Evolutionary conservation across 2,113 vertebrate genomes (phyloP), one percentile per base, ranked within the genome.

Genomic region (Atlantisia rogersi): DNA sequence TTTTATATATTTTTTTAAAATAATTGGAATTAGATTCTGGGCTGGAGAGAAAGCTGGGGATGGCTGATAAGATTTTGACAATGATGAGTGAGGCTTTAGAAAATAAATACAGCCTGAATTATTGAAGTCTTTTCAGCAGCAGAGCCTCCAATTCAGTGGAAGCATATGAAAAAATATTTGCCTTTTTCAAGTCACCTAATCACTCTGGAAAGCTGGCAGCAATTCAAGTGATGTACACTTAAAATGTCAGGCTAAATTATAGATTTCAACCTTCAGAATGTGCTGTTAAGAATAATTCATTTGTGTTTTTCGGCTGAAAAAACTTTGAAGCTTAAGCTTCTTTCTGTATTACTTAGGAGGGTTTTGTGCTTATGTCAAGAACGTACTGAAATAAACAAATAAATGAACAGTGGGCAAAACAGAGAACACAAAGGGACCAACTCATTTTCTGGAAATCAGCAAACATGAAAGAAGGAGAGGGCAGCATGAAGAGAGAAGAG

Each of bases 21-120:
- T 94, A 89, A 95, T 91, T 95, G 50, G 92, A 92, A 91, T 97
- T 95, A 97, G 29, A 52, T 91, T 97, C 88, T 62, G 70, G 86
- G 59, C 50, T 96, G 85, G 46, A 92, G n/a, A 95, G 94, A 95
- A 88, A 89, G 53, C 89, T 83, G 40, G 69, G 50, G 48, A 79
- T 76, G 52, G 92, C 74, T 96, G 96, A 97, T 95, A 97, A 94
- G 37, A 14, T 63, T 96, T 85, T 97, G 96, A 97, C 96, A 96
- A 70, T 97, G 96, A 97, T 94, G 91, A 96, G 94, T 97, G 96
- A 94, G 96, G 96, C 81, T 94, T 95, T 68, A 90, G 68, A 91
- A 97, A 97, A 95, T 96, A 97, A 94, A 96, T 96, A 93, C 92
- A 92, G 82, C 91, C 82, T 83, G 97, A 87, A 97, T 97, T 97